Conservation (phyloP, 2,113 vertebrate genomes). For the Dinomys branickii region DNA sequence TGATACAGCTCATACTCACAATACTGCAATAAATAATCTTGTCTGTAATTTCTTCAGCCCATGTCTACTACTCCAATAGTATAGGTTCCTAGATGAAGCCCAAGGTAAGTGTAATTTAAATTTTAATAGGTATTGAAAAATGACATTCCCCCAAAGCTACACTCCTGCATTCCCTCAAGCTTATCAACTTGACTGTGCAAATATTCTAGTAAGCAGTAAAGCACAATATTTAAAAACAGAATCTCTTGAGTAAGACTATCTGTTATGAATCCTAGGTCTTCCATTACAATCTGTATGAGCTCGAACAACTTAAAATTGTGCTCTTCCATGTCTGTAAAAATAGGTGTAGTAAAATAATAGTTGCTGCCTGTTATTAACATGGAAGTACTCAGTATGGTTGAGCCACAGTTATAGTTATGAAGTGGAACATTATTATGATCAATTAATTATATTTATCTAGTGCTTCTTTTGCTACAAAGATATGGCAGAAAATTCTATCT, state of each 20-base stretch:
- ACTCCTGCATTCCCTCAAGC: not conserved
- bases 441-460: not conserved
- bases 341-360: not conserved
- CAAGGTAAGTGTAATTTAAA: conserved; percentile 23
- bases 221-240: not conserved
- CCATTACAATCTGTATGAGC: not conserved
- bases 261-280: not conserved
- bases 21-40: not conserved
- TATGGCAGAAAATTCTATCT: not conserved
- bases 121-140: not conserved
- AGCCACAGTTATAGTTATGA: not conserved
- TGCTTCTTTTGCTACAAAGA: not conserved
- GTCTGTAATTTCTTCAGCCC: not conserved
- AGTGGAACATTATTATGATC: not conserved
- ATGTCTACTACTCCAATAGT: not conserved
- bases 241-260: not conserved
- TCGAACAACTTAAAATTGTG: not conserved
- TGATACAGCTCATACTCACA: not conserved
- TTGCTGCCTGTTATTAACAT: not conserved
- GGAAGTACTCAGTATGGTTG: not conserved
- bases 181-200: not conserved
- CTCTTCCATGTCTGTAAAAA: not conserved
- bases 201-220: conserved; percentile 16
- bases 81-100: not conserved
- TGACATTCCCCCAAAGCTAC: not conserved